These are phyloP conservation scores for Sebastes oblongus DNA, from an alignment of 2,797 vertebrate species.

Conservation along the genomic window DNA sequence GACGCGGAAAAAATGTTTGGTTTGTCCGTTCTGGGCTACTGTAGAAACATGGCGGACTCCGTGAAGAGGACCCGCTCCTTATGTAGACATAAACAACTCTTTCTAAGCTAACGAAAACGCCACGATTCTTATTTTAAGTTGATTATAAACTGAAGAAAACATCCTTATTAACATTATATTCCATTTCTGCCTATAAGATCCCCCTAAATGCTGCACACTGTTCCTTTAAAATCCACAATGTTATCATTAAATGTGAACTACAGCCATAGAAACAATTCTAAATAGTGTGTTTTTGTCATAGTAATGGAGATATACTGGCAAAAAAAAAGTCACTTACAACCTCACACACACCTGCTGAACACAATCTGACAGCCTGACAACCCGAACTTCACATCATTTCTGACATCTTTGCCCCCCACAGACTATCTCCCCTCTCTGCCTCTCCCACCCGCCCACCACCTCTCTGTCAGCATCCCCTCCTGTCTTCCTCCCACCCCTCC, in stretches of 20 bases:
- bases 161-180: too few species aligned
- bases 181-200: too few species aligned
- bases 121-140: too few species aligned
- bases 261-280: neutral
- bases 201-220: too few species aligned
- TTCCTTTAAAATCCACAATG: neutral
- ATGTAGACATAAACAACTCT: too few species aligned
- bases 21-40: too few species aligned
- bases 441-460: neutral
- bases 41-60: too few species aligned
- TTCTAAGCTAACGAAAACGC: too few species aligned
- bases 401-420: neutral
- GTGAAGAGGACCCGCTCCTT: too few species aligned
- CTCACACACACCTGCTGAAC: neutral
- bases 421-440: neutral
- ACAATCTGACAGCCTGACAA: slow-evolving; percentile 27
- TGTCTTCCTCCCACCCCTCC: slow-evolving; percentile 14
- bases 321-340: neutral
- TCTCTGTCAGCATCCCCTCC: neutral
- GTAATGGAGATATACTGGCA: neutral
- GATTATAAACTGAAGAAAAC: too few species aligned
- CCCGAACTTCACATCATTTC: neutral
- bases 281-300: neutral
- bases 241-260: neutral
- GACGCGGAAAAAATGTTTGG: too few species aligned